phyloP scores from a whole-genome alignment of 2,888 invertebrate genomes.

The Microctonus brassicae region DNA sequence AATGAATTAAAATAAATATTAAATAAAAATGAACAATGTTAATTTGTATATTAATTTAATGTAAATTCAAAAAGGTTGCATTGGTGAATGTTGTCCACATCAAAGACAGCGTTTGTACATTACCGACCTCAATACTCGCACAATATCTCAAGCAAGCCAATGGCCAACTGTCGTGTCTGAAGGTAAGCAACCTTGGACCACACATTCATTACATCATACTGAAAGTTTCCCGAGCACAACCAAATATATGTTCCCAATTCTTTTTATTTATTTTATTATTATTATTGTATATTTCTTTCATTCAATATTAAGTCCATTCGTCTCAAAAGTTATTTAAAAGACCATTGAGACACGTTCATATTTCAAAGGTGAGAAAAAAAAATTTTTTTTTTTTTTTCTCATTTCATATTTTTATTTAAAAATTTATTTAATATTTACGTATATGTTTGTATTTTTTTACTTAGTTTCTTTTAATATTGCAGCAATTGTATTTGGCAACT shows the following conservation, averaged over 20 bases:
- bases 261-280: neutral
- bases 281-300: neutral
- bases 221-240: slow-evolving; percentile 6
- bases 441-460: neutral
- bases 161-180: slow-evolving; percentile 85
- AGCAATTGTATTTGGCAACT: slow-evolving; percentile 84
- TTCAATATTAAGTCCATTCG: neutral
- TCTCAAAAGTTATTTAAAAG: neutral
- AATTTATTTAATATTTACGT: neutral
- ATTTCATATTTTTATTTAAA: too few relatives aligned
- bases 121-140: slow-evolving; percentile 85
- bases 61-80: slow-evolving; percentile 76
- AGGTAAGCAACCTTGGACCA: slow-evolving; percentile 72
- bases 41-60: neutral
- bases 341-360: neutral
- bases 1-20: neutral
- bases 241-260: slow-evolving; percentile 3
- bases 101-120: slow-evolving; percentile 82
- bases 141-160: slow-evolving; percentile 89
- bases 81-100: slow-evolving; percentile 87
- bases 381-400: too few relatives aligned
- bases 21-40: neutral
- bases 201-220: neutral
- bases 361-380: neutral
- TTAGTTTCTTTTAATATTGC: slow-evolving; percentile 53